Base-by-base conservation (phyloP, 2,113 vertebrate species). In the Psephotus haematonotus region DNA sequence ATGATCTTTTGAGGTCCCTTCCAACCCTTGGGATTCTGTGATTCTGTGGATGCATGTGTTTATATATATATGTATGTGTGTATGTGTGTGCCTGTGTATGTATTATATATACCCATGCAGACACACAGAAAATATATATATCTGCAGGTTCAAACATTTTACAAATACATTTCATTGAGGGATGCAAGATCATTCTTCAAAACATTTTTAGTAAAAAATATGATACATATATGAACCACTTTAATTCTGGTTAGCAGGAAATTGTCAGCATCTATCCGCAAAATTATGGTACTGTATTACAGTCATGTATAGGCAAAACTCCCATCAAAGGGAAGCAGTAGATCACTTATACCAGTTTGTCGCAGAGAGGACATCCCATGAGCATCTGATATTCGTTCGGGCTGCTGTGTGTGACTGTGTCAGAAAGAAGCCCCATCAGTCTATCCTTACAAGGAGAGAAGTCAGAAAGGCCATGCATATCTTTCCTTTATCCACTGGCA, bases 151-250 rank as follows among this genome's bases (percentile, higher is more conserved):
- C 31, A 68, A 39, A 41, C 19, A 12, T 23, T 62, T 62, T 62
- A 43, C 20, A 92, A 57, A 75, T 6, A n/a, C 10, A 35, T 74
- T 67, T 57, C 20, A 62, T 1, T 13, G 46, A 79, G n/a, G 12
- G 57, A 39, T 28, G 22, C 10, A 52, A 60, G 62, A 31, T 39
- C 6, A 46, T 43, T 60, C n/a, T 63, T 53, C 52, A n/a, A 79
- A 92, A 63, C 0, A 13, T 13, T 82, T 88, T 68, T 25, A 59
- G 62, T 25, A 52, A 76, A 44, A 78, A 44, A 39, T 1, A 44
- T 1, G 7, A 29, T 12, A 62, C 0, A 0, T n/a, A 15, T 9
- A 2, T 20, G 14, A 86, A 39, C 3, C 5, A 15, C 10, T 60
- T 64, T 13, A 46, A 37, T 75, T 55, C 17, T 47, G 33, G 79